Percentiles rank a stretch among this genome's conserved stretches.
Conservation (phyloP, 2,888 invertebrate species). For the Xestia ashworthii region DNA sequence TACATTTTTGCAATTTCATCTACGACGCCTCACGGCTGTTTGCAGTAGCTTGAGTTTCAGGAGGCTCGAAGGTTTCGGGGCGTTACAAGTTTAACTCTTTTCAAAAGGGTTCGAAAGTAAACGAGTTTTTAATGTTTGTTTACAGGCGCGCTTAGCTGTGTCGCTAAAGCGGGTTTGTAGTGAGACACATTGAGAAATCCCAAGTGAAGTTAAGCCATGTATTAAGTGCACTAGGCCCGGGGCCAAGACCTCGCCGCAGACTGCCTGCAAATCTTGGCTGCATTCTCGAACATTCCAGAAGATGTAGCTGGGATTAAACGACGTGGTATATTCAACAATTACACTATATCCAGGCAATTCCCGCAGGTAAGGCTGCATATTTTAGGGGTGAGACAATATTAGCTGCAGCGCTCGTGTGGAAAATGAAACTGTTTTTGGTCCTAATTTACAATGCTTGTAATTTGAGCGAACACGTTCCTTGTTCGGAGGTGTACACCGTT, state of each 20-base stretch:
- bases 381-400: conserved; percentile 89
- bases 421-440: conserved; percentile 89
- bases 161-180: conserved; percentile 71
- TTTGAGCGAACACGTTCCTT: conserved; percentile 81
- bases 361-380: conserved; percentile 88
- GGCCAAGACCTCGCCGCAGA: conserved; percentile 86
- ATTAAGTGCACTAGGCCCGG: conserved; percentile 86
- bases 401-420: conserved; percentile 91
- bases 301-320: conserved; percentile 89
- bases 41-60: conserved; percentile 80
- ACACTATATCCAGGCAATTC: conserved; percentile 84
- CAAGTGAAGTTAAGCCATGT: conserved; percentile 81
- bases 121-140: conserved; percentile 84
- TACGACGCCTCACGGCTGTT: conserved; percentile 87
- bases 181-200: conserved; percentile 76
- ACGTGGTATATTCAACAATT: conserved; percentile 89
- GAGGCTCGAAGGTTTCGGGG: conserved; percentile 78
- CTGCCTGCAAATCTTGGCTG: conserved; percentile 88
- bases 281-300: conserved; percentile 89
- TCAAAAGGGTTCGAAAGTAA: conserved; percentile 84
- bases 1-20: conserved; percentile 91
- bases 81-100: conserved; percentile 85
- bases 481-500: conserved; percentile 73
- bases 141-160: conserved; percentile 75
- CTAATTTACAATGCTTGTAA: conserved; percentile 87